Conservation (phyloP, 2,888 invertebrate genomes). For the Phania funesta region DNA sequence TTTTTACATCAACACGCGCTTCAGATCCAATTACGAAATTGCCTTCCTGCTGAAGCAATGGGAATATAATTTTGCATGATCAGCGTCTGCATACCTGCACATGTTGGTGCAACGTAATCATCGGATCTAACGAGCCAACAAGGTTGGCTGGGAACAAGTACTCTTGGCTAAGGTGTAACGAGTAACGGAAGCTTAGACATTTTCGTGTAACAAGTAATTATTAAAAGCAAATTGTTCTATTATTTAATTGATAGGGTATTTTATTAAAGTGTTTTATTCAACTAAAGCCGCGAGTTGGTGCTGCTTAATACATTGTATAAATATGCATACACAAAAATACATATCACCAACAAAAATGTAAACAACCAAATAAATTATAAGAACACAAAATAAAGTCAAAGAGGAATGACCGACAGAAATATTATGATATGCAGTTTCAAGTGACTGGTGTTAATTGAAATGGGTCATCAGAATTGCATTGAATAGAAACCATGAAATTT, state of each 20-base stretch:
- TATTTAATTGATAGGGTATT: neutral
- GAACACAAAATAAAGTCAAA: no score
- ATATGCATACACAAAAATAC: no score
- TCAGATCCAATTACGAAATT: slow-evolving; percentile 4
- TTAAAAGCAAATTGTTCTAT: neutral
- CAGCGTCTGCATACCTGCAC: slow-evolving; percentile 20
- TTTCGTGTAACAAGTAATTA: neutral
- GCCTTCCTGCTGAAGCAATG: neutral
- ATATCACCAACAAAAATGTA: no score
- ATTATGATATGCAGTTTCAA: no score
- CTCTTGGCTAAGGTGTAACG: neutral
- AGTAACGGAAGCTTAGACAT: neutral
- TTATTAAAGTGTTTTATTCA: neutral
- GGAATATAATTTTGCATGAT: slow-evolving; percentile 24
- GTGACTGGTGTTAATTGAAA: no score
- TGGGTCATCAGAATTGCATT: no score
- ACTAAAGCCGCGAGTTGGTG: neutral
- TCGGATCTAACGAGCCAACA: slow-evolving; percentile 1
- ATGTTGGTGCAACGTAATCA: slow-evolving; percentile 25
- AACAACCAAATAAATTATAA: no score
- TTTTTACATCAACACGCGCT: slow-evolving; percentile 2
- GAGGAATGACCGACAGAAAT: no score
- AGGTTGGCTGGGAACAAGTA: neutral
- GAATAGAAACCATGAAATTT: no score
- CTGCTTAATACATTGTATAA: neutral